phyloP scores from a whole-genome alignment of 2,888 invertebrate genomes.

The Agrotis clavis region DNA sequence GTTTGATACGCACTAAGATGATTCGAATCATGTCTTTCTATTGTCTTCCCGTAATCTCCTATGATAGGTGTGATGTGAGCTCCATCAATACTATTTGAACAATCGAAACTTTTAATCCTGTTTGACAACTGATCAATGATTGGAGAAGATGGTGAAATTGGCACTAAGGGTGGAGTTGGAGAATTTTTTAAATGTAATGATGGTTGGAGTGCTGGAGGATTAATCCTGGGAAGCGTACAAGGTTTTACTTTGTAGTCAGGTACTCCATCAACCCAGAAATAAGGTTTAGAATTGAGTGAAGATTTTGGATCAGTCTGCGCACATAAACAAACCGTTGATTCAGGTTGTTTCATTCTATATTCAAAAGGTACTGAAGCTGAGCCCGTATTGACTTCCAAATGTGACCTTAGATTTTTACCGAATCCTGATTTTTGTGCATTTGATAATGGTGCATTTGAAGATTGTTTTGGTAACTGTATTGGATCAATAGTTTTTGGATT shows the following conservation, averaged over 20 bases:
- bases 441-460: background rate
- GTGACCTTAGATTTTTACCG: background rate
- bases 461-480: conserved; percentile 3
- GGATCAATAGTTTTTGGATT: background rate
- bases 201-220: background rate
- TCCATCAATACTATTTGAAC: conserved; percentile 1
- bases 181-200: background rate
- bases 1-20: background rate
- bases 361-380: background rate
- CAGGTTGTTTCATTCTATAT: background rate
- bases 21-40: background rate
- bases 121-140: background rate
- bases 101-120: background rate
- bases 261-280: background rate
- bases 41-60: background rate
- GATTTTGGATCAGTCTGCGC: background rate
- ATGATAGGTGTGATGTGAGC: background rate
- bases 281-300: background rate
- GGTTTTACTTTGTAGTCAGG: background rate
- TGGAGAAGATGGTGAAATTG: background rate
- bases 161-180: background rate
- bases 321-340: background rate
- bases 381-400: background rate
- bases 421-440: too few relatives aligned
- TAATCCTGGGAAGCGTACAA: background rate